A percentile compares a stretch with the other conserved stretches of the same genome.
Evolutionary conservation across 2,797 vertebrate genomes (phyloP).

Genomic region (Percopsis omiscomaycus): DNA sequence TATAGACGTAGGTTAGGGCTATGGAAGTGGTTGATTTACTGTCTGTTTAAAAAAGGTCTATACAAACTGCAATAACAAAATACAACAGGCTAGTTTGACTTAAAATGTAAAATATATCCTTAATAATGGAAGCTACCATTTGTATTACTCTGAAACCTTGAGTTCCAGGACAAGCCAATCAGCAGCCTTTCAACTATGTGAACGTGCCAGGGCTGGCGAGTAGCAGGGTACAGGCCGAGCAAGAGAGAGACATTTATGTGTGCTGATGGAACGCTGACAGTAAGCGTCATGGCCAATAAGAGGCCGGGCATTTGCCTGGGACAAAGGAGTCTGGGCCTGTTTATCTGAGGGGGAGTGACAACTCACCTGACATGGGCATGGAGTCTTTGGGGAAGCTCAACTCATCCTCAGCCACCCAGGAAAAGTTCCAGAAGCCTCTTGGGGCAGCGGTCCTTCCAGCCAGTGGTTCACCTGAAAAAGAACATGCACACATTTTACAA

Average conservation of each 20-base stretch:
- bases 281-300: constrained; percentile 38
- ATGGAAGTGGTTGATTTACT: too few relatives aligned
- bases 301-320: constrained; percentile 24
- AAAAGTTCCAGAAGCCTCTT: constrained; percentile 80
- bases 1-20: too few relatives aligned
- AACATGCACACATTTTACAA: constrained; percentile 10
- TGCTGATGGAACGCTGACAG: constrained; percentile 52
- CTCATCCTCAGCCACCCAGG: constrained; percentile 79
- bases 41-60: too few relatives aligned
- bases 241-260: constrained; percentile 50
- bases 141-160: constrained; percentile 3
- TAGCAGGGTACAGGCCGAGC: constrained; percentile 7
- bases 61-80: too few relatives aligned
- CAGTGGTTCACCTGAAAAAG: constrained; percentile 61
- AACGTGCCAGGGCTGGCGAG: constrained; percentile 15
- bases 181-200: constrained; percentile 15
- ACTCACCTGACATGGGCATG: constrained; percentile 70
- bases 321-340: constrained; percentile 30
- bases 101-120: too few relatives aligned
- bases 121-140: background rate
- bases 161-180: constrained; percentile 1
- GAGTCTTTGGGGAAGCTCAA: constrained; percentile 65
- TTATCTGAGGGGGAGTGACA: constrained; percentile 49
- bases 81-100: too few relatives aligned
- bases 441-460: constrained; percentile 44